Base-by-base conservation (phyloP, 1,140 invertebrate genomes). In the Goniozus legneri region DNA sequence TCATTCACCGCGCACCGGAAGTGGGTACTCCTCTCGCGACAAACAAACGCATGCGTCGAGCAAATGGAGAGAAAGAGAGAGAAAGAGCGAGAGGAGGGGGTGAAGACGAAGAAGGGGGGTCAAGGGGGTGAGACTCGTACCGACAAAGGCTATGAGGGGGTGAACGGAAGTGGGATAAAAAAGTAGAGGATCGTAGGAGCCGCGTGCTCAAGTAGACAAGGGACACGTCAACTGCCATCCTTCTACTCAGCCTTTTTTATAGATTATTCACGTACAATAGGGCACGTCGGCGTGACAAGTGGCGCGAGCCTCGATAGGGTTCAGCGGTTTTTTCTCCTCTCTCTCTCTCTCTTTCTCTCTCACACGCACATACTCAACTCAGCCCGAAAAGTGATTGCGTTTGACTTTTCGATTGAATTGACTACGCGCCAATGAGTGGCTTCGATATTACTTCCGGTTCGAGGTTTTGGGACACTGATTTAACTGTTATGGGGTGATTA, bases 151-250 rank as follows among this genome's bases (percentile, higher is more conserved):
- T 27, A 38, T n/a, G 34, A 33, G 31, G 35, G 18, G 46, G 33
- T 33, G 39, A 19, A 44, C 38, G 39, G 51, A 46, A 47, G 47
- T 55, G 65, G 63, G 60, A 62, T 69, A 63, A 66, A 69, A n/a
- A 70, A 69, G 64, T 62, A 60, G 62, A 70, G 65, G 67, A 66
- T 69, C 57, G 64, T 60, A 61, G 62, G 59, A 71, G 64, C 62
- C 69, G n/a, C n/a, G 72, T 72, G 71, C 69, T 75, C 71, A 75
- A 75, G 72, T 75, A 72, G 72, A 75, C 71, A 70, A 67, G 72
- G 67, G 66, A 67, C 69, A 67, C 64, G 69, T 69, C 67, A 63
- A 65, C 64, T 60, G 52, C 58, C 64, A 60, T 67, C 58, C 62
- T 64, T 58, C 56, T 60, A 62, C 65, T 71, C 64, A 68, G 65